Evolutionary conservation across 2,113 vertebrate species (phyloP).

Genomic region (Crotophaga sulcirostris): DNA sequence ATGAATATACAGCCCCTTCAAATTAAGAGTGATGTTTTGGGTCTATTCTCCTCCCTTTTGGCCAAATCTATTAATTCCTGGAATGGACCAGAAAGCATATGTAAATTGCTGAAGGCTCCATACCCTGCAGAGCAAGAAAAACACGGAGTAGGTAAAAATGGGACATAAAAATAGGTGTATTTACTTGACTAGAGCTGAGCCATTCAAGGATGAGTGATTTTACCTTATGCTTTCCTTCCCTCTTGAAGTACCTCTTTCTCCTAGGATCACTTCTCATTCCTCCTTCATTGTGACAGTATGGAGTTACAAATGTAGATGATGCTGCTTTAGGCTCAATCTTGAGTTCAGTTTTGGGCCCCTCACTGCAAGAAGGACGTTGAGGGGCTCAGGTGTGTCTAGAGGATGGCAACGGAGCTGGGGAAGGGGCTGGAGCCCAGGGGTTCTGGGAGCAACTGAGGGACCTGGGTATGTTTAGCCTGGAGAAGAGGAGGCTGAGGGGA

Average conservation of each 20-base stretch:
- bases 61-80: neutral
- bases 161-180: neutral
- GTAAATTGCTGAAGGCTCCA: neutral
- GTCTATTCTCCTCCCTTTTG: neutral
- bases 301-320: neutral
- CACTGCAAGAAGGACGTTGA: no score
- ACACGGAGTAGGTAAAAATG: neutral
- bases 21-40: neutral
- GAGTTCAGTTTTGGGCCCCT: no score
- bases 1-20: neutral
- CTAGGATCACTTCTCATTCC: rapidly evolving
- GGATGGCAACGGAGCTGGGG: no score
- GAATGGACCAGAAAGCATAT: neutral
- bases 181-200: neutral
- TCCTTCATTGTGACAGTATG: rapidly evolving
- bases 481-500: no score
- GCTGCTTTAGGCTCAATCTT: neutral
- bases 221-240: neutral
- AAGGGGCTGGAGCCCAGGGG: no score
- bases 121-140: neutral
- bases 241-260: neutral
- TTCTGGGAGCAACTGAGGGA: no score
- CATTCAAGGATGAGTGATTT: neutral
- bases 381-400: no score
- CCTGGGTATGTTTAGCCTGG: no score